Evolutionary conservation across 2,113 vertebrate genomes (phyloP), one percentile per base, ranked within the genome.

Genomic region (Crocuta crocuta): DNA sequence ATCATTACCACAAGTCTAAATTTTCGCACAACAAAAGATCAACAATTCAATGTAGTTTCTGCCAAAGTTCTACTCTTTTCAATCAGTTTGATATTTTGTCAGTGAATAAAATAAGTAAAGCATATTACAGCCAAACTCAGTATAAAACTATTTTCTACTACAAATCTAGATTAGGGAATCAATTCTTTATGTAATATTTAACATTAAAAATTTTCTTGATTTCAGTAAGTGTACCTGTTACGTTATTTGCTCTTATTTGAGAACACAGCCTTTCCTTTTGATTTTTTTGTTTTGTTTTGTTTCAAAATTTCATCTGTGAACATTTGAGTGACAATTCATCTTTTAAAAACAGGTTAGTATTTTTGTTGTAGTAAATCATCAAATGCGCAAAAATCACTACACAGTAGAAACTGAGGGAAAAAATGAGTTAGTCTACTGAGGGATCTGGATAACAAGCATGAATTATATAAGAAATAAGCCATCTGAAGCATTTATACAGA

Each of bases 1-100:
- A 92, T 95, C 15, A 92, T 45, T 97, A 12, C 19, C n/a, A 68
- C 21, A 50, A 83, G 76, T 50, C 23, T 93, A 88, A 95, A 68
- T 88, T 80, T 80, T 96, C 50, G 91, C 5, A 65, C 3, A 86
- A 85, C 85, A 89, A 94, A 95, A 2, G 2, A 90, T 94, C 15
- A 66, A 83, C 4, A 76, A n/a, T 43, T 81, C 66, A 92, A 85
- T 68, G 9, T 35, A 84, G 5, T 80, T 26, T 50, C 28, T 78
- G 28, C 5, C n/a, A 79, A 97, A 94, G 24, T n/a, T 35, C 2
- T 88, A 88, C 5, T 71, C 31, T 76, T 87, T 80, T 95, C 19
- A 97, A 78, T 85, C 16, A 7, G 9, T 35, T 73, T 79, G 31
- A 70, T 76, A 91, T 39, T 65, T 78, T 93, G 1, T 39, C 24